phyloP scores from a whole-genome alignment of 2,888 invertebrate genomes.

The Meteorus colon region DNA sequence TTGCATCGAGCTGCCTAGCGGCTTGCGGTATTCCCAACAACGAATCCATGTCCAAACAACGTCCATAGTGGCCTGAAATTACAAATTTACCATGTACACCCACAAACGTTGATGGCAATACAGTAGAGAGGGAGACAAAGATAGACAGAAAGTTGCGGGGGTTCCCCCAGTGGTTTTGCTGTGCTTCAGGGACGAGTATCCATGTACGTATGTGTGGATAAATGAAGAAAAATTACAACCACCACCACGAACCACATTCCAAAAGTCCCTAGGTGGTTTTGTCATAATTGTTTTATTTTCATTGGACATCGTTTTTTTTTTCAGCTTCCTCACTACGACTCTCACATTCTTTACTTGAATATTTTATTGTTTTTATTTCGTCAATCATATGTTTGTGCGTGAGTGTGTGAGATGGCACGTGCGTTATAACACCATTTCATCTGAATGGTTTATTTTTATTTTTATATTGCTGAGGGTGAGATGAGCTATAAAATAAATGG shows the following conservation, averaged over 20 bases:
- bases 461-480: background rate
- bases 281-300: slow-evolving; percentile 33
- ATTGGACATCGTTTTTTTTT: background rate
- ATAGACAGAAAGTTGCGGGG: slow-evolving; percentile 8
- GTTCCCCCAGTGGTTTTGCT: slow-evolving; percentile 2
- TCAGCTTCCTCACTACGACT: background rate
- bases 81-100: slow-evolving; percentile 46
- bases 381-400: slow-evolving; percentile 10
- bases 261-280: slow-evolving; percentile 23
- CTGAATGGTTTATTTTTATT: background rate
- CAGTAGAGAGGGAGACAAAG: slow-evolving; percentile 18
- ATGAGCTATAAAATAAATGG: background rate
- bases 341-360: background rate
- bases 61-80: slow-evolving; percentile 43
- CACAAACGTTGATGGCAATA: slow-evolving; percentile 43
- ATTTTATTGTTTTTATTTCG: slow-evolving; percentile 21
- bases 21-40: slow-evolving; percentile 51
- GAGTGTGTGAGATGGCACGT: background rate
- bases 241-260: slow-evolving; percentile 22
- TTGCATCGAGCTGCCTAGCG: background rate
- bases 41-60: slow-evolving; percentile 36
- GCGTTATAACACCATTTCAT: background rate
- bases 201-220: slow-evolving; percentile 4
- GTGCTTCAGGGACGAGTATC: slow-evolving; percentile 13
- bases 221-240: slow-evolving; percentile 29